Base-by-base conservation (phyloP, 2,888 invertebrate species). In the Athrips mouffetella region DNA sequence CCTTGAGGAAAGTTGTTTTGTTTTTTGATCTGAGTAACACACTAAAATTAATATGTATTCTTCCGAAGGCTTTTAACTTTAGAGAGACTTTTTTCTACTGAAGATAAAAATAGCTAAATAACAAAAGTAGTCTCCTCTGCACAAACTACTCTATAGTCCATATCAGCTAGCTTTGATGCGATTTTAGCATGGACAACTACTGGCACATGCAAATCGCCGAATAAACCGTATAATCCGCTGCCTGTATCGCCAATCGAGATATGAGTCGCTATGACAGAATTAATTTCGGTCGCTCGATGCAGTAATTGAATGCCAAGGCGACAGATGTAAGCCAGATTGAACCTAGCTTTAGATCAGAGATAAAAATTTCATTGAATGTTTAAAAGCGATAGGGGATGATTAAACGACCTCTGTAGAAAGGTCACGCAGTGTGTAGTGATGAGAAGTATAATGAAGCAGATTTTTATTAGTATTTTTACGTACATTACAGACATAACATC, bases 261-360 rank as follows among this genome's bases (percentile, higher is more conserved):
- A 80, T 76, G 73, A 64, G 64, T 74, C 67, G 79, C 81, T 80
- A 80, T 76, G 73, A 64, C 65, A 68, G 77, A 80, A 84, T 84
- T 83, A 85, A 86, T 83, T 78, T 78, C 60, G 72, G 72, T 65
- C 76, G 71, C 73, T 72, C 72, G 80, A 70, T 68, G 62, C 55
- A 57, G 70, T 84, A 80, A 86, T 84, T 85, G 82, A 79, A 81
- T 76, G 76, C 62, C 71, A 73, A 71, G 79, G 76, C 73, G 69
- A 73, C 75, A 72, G 68, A 69, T 73, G 67, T 70, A 67, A 67
- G 66, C 55, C 52, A 58, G 65, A 69, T 70, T 65, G 59, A 53
- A 64, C 59, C 60, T 55, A 57, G 53, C 53, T 57, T 61, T 47
- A 56, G 57, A 59, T 59, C 48, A n/a, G 10, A 23, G 52, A 62